A percentile compares a stretch with the other conserved stretches of the same genome.
Evolutionary conservation across 2,888 invertebrate species (phyloP).

Genomic region (Zygogramma bicolorata): DNA sequence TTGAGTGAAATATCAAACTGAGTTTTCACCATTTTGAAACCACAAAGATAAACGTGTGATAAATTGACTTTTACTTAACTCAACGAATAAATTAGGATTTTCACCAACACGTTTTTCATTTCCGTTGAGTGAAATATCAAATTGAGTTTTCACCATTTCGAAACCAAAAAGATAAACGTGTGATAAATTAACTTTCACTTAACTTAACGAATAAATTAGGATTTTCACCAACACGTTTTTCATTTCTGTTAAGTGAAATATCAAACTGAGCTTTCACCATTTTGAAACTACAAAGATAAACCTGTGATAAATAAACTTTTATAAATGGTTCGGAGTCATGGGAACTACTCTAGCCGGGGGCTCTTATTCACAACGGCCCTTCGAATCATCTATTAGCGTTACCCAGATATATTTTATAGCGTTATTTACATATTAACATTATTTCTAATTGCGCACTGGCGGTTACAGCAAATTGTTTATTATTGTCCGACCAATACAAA

Average conservation of each 20-base stretch:
- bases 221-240: too few relatives aligned
- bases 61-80: background rate
- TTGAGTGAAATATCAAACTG: too few relatives aligned
- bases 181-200: too few relatives aligned
- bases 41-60: background rate
- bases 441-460: constrained; percentile 45
- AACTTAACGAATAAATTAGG: too few relatives aligned
- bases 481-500: constrained; percentile 34
- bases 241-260: too few relatives aligned
- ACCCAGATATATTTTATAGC: constrained; percentile 26
- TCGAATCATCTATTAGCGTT: constrained; percentile 22
- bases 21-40: too few relatives aligned
- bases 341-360: background rate
- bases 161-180: too few relatives aligned
- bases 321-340: background rate
- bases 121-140: too few relatives aligned
- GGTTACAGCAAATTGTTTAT: constrained; percentile 38
- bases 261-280: too few relatives aligned
- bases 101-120: too few relatives aligned
- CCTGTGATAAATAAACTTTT: background rate
- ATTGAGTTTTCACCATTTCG: too few relatives aligned
- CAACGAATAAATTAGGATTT: too few relatives aligned
- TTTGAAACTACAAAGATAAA: background rate
- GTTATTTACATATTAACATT: constrained; percentile 43
- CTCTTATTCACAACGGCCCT: background rate